Evolutionary conservation across 30 jellyfish, hydroid and myxozoan genomes (phyloP).

Genomic region (Mastigias papua): DNA sequence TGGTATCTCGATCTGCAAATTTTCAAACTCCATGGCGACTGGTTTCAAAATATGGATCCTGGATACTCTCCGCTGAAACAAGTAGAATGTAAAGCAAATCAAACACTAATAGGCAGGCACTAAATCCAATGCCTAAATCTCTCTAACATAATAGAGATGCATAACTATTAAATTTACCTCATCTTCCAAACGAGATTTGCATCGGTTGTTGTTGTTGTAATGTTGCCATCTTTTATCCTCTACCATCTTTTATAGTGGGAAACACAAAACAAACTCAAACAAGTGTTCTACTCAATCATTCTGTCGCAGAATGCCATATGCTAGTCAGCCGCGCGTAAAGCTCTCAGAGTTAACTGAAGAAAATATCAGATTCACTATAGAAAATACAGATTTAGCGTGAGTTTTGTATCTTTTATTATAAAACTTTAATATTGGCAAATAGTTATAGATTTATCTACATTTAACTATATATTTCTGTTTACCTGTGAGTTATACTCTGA

Average conservation of each 20-base stretch:
- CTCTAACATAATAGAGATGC: too few species aligned
- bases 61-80: too few species aligned
- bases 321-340: constrained; percentile 98
- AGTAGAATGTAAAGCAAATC: too few species aligned
- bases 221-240: too few species aligned
- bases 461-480: too few species aligned
- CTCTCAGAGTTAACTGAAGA: constrained; percentile 90
- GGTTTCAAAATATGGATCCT: background rate
- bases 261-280: too few species aligned
- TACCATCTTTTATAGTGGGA: too few species aligned
- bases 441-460: too few species aligned
- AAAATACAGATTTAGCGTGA: constrained; percentile 93
- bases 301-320: constrained; percentile 89
- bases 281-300: background rate
- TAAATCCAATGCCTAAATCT: too few species aligned
- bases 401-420: background rate
- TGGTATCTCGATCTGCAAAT: constrained; percentile 91
- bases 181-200: background rate
- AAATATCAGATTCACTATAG: constrained; percentile 87
- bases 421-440: too few species aligned
- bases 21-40: constrained; percentile 79
- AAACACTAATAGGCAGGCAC: too few species aligned
- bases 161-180: background rate
- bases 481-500: too few species aligned
- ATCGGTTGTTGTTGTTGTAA: background rate